Percentiles rank a stretch among this genome's conserved stretches.
Evolutionary conservation across 2,888 invertebrate genomes (phyloP).

Genomic region (Agrotis exclamationis): DNA sequence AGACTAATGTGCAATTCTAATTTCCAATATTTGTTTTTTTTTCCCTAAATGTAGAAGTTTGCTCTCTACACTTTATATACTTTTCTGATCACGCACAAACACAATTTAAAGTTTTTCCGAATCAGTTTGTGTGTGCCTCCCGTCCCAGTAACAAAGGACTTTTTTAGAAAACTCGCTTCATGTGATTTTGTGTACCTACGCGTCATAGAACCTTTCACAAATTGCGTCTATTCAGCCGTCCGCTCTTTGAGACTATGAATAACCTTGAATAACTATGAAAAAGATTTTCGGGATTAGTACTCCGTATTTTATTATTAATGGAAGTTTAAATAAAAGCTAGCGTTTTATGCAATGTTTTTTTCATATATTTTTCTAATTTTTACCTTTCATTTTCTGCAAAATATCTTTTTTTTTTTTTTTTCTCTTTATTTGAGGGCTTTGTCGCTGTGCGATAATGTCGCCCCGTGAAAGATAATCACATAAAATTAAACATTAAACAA

Average conservation of each 20-base stretch:
- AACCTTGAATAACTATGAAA: neutral
- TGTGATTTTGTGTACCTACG: constrained; percentile 32
- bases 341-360: neutral
- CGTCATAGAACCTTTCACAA: constrained; percentile 33
- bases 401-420: too few relatives aligned
- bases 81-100: constrained; percentile 53
- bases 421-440: too few relatives aligned
- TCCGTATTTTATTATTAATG: constrained; percentile 1
- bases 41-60: constrained; percentile 1
- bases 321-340: constrained; percentile 5
- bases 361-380: neutral
- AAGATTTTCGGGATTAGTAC: neutral
- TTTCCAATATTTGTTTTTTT: constrained; percentile 7
- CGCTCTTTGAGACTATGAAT: constrained; percentile 19
- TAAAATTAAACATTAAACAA: too few relatives aligned
- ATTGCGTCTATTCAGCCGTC: constrained; percentile 36
- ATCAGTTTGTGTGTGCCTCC: constrained; percentile 20
- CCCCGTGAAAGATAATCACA: too few relatives aligned
- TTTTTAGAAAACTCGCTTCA: constrained; percentile 36
- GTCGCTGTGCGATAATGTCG: too few relatives aligned
- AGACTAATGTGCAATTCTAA: constrained; percentile 7
- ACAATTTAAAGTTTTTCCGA: constrained; percentile 41
- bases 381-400: too few relatives aligned
- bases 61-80: constrained; percentile 2
- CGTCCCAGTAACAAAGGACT: constrained; percentile 26